Evolutionary conservation across 2,113 vertebrate genomes (phyloP), one percentile per base, ranked within the genome.

Genomic region (Archocentrus centrarchus): DNA sequence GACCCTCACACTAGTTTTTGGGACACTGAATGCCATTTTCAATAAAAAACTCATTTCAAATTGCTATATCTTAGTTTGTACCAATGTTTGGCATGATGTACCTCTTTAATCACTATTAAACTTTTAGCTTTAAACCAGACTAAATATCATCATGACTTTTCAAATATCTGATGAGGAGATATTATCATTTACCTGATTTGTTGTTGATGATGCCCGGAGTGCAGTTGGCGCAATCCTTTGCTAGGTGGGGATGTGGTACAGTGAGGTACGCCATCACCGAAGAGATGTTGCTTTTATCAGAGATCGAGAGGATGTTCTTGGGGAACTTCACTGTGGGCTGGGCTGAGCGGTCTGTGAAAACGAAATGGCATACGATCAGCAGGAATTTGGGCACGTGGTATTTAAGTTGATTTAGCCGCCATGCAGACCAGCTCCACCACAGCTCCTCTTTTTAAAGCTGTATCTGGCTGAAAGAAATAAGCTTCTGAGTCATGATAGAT

Each of bases 241-340:
- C 97, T 50, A 97, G 91, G 91, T 97, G 96, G 55, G 95, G 97
- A 15, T 96, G 96, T 20, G 97, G 96, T 4, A 97, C 95, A 5
- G 98, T 99, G 92, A 99, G 94, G 66, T 96, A 98, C 6, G 96
- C 97, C 0, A 95, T 97, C 81, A 99, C 80, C 0, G 97, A 97
- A 78, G 96, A 96, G 81, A 97, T 84, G 83, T 96, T 97, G 63
- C 92, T 95, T 85, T 90, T 94, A 30, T 96, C 86, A 0, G 97
- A 93, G 57, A 97, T 93, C 2, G 93, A 92, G 57, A 99, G 93
- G 84, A 97, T 96, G 87, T 86, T 94, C 92, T 97, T 98, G 70
- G 97, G 96, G 94, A 99, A 98, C 92, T 96, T 97, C 58, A 98
- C 95, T 79, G 93, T 97, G 1, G 97, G 97, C 77, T 98, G 97